phyloP scores from a whole-genome alignment of 2,797 vertebrate genomes.

The Spizella passerina region DNA sequence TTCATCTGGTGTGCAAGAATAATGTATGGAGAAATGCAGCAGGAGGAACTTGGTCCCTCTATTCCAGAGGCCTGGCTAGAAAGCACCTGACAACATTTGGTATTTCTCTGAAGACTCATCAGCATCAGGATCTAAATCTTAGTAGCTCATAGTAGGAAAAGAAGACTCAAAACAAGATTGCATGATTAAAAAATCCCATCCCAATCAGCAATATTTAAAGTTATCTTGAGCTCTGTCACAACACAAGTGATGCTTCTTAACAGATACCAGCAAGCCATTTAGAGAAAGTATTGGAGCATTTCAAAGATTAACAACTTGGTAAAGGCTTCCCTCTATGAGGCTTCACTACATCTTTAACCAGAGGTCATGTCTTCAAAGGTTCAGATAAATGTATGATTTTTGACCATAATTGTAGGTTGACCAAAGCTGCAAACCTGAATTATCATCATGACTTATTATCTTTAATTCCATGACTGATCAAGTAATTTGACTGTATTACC shows the following conservation, averaged over 20 bases:
- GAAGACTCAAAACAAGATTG: background rate
- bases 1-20: background rate
- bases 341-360: background rate
- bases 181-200: background rate
- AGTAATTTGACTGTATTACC: background rate
- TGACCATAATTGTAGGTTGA: background rate
- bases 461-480: background rate
- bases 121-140: background rate
- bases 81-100: background rate
- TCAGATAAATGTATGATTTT: background rate
- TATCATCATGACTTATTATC: background rate
- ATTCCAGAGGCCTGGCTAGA: background rate
- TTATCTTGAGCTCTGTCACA: background rate
- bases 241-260: rapidly evolving
- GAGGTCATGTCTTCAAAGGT: background rate
- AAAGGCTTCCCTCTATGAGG: background rate
- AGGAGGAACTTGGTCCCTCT: background rate
- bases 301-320: background rate
- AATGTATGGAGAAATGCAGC: background rate
- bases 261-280: background rate
- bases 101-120: background rate
- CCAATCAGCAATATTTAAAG: background rate
- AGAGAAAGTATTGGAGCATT: background rate
- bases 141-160: background rate
- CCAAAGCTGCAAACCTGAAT: background rate